Evolutionary conservation across 2,113 vertebrate species (phyloP).

Genomic region (Lamprologus ornatipinnis): DNA sequence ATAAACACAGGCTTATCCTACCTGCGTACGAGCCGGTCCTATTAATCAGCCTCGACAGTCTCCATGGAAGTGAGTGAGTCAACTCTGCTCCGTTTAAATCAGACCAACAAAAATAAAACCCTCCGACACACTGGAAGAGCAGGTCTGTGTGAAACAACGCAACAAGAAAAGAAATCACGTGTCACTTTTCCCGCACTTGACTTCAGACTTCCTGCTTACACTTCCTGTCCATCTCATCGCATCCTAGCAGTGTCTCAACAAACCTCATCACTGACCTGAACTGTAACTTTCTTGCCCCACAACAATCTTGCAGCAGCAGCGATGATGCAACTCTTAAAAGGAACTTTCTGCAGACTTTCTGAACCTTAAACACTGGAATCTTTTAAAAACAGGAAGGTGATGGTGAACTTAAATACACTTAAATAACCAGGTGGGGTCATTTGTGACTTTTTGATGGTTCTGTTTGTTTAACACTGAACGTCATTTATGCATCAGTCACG

Average conservation of each 20-base stretch:
- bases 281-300: not conserved
- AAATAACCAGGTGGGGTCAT: not conserved
- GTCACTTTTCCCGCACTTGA: not conserved
- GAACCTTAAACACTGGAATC: not conserved
- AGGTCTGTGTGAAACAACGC: not conserved
- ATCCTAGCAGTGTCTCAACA: not conserved
- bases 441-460: not conserved
- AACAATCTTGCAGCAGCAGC: not conserved
- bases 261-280: not conserved
- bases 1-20: not conserved
- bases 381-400: not conserved
- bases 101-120: not conserved
- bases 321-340: not conserved
- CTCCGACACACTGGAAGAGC: not conserved
- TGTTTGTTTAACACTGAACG: not conserved
- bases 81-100: not conserved
- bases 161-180: not conserved
- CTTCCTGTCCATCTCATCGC: not conserved
- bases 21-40: not conserved
- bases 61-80: not conserved
- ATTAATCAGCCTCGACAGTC: not conserved
- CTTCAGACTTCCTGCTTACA: not conserved
- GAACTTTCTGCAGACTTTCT: not conserved
- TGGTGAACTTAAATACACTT: not conserved
- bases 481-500: not conserved